Percentiles rank a stretch among this genome's conserved stretches.
These are phyloP conservation scores for Protodeltote pygarga DNA, from an alignment of 2,888 invertebrate genomes.

Conservation along the genomic window DNA sequence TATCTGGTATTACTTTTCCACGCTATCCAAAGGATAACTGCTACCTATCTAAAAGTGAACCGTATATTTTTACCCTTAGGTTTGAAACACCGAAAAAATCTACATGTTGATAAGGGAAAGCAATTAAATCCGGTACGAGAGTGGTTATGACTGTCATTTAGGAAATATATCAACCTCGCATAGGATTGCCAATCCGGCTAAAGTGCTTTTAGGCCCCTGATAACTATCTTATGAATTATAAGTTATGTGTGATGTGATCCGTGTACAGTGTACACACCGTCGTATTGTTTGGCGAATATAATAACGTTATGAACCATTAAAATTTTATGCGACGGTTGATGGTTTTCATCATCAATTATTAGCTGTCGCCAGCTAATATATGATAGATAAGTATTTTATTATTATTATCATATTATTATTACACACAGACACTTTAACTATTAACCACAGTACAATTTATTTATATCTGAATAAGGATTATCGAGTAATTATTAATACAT, in stretches of 20 bases:
- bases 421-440: too few relatives aligned
- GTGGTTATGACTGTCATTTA: conserved; percentile 70
- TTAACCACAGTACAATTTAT: too few relatives aligned
- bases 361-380: too few relatives aligned
- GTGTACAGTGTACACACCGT: conserved; percentile 46
- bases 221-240: conserved; percentile 78
- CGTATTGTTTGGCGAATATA: conserved; percentile 13
- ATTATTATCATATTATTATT: too few relatives aligned
- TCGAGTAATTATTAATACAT: too few relatives aligned
- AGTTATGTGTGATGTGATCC: conserved; percentile 51
- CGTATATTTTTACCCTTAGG: background rate
- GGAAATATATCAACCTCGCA: conserved; percentile 64
- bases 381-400: too few relatives aligned
- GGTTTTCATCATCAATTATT: background rate
- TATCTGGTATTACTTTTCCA: too few relatives aligned
- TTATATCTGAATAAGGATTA: too few relatives aligned
- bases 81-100: conserved; percentile 57
- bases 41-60: too few relatives aligned
- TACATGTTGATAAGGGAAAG: conserved; percentile 53
- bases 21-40: too few relatives aligned
- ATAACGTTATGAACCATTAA: background rate
- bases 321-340: too few relatives aligned
- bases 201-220: conserved; percentile 71
- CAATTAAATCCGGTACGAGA: conserved; percentile 63
- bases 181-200: conserved; percentile 72